Base-by-base conservation (phyloP, 2,113 vertebrate species). In the Hippocampus abdominalis region DNA sequence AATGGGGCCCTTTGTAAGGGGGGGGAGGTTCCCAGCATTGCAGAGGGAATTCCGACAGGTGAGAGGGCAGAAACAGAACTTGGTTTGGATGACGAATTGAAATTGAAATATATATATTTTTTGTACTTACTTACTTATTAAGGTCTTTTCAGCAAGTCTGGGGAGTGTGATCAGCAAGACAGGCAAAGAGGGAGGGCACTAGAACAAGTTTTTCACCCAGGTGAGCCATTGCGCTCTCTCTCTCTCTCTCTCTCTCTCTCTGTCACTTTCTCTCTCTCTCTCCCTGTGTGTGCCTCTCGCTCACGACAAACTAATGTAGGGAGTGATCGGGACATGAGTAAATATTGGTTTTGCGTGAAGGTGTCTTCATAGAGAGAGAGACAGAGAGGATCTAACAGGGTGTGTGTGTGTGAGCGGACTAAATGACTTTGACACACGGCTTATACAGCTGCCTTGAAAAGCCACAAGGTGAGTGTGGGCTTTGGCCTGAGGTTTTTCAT, bases 1-100 rank as follows among this genome's bases (percentile, higher is more conserved):
- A 91, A 87, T 86, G 79, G 80, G 57, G 76, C 70, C 85, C 85
- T 89, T 91, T 90, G 88, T 90, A 36, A 36, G 78, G 77, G 72
- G 75, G 74, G 75, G 71, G 74, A 74, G 71, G 49, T 87, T 79
- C 71, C 69, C 68, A 42, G 86, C 81, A 86, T 89, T 87, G 86
- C 86, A 78, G 56, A 54, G 70, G 59, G 80, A 85, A 83, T 81
- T 82, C 62, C 80, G 77, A 71, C 86, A 89, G 86, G 86, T 90
- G 80, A 87, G 74, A 75, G 79, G 85, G 70, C 12, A 56, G 64
- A 66, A 81, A 80, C 72, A 72, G 6, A 36, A 32, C 16, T 8
- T 42, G 39, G 20, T 68, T 68, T 53, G 32, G 61, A 75, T 57
- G 63, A 73, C 73, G 54, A 49, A 56, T 56, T 51, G 27, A 68